Evolutionary conservation across 2,888 invertebrate genomes (phyloP).

Genomic region (Leptopilina drosophilae): DNA sequence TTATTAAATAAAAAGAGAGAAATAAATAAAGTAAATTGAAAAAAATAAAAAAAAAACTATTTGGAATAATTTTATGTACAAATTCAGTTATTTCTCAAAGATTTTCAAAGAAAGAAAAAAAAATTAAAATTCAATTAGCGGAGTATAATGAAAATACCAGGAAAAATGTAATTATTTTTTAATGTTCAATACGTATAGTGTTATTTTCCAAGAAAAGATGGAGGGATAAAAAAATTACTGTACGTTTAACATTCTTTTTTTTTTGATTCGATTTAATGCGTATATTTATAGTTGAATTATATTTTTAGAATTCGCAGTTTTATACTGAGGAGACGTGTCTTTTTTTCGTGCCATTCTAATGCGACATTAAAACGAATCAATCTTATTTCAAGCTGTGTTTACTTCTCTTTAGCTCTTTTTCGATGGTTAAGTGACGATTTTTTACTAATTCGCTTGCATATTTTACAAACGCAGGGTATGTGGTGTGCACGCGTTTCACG

Average conservation of each 20-base stretch:
- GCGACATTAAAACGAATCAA: background rate
- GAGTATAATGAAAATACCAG: background rate
- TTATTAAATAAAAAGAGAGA: too few relatives aligned
- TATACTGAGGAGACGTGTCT: background rate
- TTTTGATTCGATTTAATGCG: background rate
- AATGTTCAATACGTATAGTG: too few relatives aligned
- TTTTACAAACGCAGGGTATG: background rate
- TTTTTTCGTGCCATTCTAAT: background rate
- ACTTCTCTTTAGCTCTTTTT: slow-evolving; percentile 8
- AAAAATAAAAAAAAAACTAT: too few relatives aligned
- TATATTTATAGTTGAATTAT: background rate
- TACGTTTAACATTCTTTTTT: too few relatives aligned
- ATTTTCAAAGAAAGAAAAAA: background rate
- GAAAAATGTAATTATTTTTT: too few relatives aligned
- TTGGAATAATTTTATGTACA: too few relatives aligned
- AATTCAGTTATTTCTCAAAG: too few relatives aligned
- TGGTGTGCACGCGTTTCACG: slow-evolving; percentile 47
- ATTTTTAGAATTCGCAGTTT: background rate
- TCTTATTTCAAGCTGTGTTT: background rate
- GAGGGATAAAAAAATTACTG: too few relatives aligned
- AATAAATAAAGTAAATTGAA: background rate
- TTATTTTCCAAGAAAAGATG: too few relatives aligned
- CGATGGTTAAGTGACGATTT: slow-evolving; percentile 27
- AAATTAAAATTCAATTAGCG: background rate
- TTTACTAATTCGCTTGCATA: slow-evolving; percentile 31